Conservation (phyloP, 1,140 invertebrate species). For the Magallana ariakensis region DNA sequence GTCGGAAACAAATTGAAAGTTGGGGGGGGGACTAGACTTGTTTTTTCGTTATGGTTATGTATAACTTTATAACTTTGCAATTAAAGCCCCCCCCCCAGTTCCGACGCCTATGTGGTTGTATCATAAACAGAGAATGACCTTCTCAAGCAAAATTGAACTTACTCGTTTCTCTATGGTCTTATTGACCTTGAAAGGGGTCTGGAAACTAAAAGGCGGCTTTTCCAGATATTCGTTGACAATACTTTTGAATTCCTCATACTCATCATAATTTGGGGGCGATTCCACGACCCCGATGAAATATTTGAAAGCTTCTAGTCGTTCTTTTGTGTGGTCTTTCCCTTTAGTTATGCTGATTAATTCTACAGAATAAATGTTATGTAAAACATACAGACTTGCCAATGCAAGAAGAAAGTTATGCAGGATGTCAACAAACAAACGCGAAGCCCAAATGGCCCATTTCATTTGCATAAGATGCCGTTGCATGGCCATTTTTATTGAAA, state of each 20-base stretch:
- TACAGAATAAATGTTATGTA: conserved; percentile 47
- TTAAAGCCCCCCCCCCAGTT: too few relatives aligned
- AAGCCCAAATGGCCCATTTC: not conserved
- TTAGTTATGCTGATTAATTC: conserved; percentile 30
- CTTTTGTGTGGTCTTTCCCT: conserved; percentile 45
- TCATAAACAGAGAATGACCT: too few relatives aligned
- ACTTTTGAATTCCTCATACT: conserved; percentile 67
- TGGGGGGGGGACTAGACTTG: too few relatives aligned
- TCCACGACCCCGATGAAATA: conserved; percentile 75
- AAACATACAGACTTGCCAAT: not conserved
- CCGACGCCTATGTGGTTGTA: too few relatives aligned
- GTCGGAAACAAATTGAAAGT: too few relatives aligned
- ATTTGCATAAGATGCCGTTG: conserved; percentile 8
- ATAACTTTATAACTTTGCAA: too few relatives aligned
- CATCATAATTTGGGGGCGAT: conserved; percentile 71
- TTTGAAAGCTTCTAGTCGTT: conserved; percentile 62
- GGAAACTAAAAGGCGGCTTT: conserved; percentile 74
- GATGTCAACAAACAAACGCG: not conserved
- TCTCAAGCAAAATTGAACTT: not conserved
- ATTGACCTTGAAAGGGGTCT: conserved; percentile 60
- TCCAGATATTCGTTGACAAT: conserved; percentile 75
- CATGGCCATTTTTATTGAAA: not conserved
- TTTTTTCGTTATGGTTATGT: too few relatives aligned
- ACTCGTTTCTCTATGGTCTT: conserved; percentile 30
- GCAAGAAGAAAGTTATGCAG: not conserved